These are phyloP conservation scores for Junco hyemalis DNA, from an alignment of 2,113 vertebrate genomes.

Conservation along the genomic window DNA sequence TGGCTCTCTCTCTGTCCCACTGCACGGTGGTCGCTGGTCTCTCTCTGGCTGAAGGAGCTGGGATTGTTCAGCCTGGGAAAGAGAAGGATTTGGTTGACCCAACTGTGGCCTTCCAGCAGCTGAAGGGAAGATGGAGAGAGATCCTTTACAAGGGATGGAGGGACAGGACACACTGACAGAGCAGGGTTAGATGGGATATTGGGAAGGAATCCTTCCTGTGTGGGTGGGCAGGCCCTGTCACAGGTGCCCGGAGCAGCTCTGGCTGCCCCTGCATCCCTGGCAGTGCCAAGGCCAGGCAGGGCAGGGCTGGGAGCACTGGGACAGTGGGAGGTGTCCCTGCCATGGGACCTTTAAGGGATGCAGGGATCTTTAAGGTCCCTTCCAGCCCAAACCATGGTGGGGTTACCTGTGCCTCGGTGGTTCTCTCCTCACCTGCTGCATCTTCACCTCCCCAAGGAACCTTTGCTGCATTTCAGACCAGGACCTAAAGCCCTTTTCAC, in stretches of 20 bases:
- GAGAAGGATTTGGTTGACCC: not conserved
- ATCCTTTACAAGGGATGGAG: not conserved
- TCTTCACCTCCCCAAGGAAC: not conserved
- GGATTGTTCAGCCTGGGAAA: not conserved
- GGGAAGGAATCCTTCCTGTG: rapidly evolving
- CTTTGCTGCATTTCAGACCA: not conserved
- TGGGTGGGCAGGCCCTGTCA: not conserved
- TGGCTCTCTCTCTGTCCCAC: not conserved
- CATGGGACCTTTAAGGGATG: no score
- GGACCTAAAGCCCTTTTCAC: not conserved
- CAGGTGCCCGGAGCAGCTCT: not conserved
- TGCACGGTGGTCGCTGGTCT: not conserved
- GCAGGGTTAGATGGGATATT: rapidly evolving
- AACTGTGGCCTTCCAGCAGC: not conserved
- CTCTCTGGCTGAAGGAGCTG: not conserved
- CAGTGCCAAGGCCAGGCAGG: not conserved
- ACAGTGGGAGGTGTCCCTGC: not conserved
- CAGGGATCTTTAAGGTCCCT: not conserved
- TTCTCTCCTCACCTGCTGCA: not conserved
- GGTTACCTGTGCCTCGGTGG: not conserved
- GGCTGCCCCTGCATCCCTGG: not conserved
- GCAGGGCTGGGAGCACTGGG: rapidly evolving
- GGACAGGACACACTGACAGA: not conserved
- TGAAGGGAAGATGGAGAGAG: not conserved
- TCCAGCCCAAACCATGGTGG: not conserved